Percentiles rank a stretch among this genome's conserved stretches.
Evolutionary conservation across 2,888 invertebrate genomes (phyloP).

Genomic region (Rotaria socialis): DNA sequence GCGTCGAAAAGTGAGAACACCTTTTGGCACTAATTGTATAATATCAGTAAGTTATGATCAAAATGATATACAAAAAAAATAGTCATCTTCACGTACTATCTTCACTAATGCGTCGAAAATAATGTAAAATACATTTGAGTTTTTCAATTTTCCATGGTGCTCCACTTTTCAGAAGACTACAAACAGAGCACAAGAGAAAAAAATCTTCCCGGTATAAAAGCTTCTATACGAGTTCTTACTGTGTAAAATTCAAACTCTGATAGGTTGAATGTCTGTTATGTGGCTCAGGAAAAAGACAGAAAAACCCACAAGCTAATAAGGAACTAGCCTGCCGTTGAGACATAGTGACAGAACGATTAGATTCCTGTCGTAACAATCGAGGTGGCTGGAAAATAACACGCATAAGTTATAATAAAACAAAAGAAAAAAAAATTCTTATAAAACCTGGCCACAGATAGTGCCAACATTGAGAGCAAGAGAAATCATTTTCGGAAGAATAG

Average conservation of each 20-base stretch:
- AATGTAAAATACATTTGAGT: conserved; percentile 80
- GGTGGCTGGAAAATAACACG: neutral
- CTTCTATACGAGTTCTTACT: neutral
- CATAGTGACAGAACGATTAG: conserved; percentile 63
- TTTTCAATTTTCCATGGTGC: conserved; percentile 67
- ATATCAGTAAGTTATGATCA: no score
- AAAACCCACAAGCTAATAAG: conserved; percentile 85
- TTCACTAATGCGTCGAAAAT: conserved; percentile 75
- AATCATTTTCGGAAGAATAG: neutral
- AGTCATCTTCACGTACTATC: conserved; percentile 58
- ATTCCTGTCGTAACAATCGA: neutral
- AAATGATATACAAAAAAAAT: no score
- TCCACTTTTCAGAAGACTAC: neutral
- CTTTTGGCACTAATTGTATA: conserved; percentile 65
- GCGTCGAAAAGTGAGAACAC: conserved; percentile 75
- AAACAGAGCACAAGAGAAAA: neutral
- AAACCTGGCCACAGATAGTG: neutral
- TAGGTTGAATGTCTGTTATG: neutral
- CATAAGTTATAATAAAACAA: neutral
- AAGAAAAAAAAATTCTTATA: neutral
- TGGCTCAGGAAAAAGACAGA: conserved; percentile 80
- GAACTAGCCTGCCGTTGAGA: conserved; percentile 73
- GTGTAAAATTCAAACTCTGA: conserved; percentile 13
- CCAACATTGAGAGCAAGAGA: neutral
- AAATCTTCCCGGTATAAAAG: neutral